Percentiles rank a stretch among this genome's conserved stretches.
phyloP scores from a whole-genome alignment of 2,888 invertebrate species.

The Hypercompe scribonia region DNA sequence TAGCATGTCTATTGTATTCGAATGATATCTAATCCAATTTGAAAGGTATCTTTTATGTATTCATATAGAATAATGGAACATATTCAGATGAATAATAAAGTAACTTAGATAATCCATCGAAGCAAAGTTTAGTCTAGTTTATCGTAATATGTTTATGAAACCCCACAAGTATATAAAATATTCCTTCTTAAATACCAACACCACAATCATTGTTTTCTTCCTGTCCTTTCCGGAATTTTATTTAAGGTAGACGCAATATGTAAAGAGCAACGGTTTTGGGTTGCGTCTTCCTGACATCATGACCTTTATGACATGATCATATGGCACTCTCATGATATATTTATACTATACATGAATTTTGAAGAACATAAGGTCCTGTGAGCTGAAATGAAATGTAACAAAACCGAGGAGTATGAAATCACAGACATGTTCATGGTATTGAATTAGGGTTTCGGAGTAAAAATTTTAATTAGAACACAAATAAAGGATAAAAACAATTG shows the following conservation, averaged over 20 bases:
- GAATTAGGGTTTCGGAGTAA: too few species aligned
- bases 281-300: not conserved
- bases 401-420: too few species aligned
- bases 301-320: not conserved
- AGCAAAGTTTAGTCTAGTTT: not conserved
- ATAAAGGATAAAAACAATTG: not conserved
- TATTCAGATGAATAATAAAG: constrained; percentile 7
- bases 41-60: constrained; percentile 15
- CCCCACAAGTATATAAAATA: not conserved
- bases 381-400: not conserved
- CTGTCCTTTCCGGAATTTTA: not conserved
- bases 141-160: not conserved
- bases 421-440: too few species aligned
- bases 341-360: not conserved
- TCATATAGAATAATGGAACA: constrained; percentile 5
- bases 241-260: not conserved
- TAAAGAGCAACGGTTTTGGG: not conserved
- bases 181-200: not conserved
- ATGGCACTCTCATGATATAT: not conserved
- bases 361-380: not conserved
- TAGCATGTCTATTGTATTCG: constrained; percentile 15
- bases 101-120: not conserved
- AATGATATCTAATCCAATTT: constrained; percentile 17
- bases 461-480: too few species aligned
- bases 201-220: not conserved